Base-by-base conservation (phyloP, 2,888 invertebrate genomes). In the Macropis europaea region DNA sequence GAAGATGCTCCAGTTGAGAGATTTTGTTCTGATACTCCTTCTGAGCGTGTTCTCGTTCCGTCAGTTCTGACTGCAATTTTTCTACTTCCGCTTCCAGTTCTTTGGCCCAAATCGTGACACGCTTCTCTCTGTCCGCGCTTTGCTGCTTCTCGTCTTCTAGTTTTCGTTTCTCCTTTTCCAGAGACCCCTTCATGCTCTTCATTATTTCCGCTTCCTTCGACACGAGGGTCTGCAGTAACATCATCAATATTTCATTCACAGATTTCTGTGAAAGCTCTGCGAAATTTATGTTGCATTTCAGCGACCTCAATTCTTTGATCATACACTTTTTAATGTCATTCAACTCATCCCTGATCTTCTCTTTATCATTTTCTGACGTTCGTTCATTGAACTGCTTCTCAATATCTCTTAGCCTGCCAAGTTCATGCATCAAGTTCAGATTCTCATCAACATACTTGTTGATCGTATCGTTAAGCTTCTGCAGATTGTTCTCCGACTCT, bases 401-500 rank as follows among this genome's bases (percentile, higher is more conserved):
- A 4, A 73, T 22, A 2, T 38, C 38, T 1, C 45, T 17, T 45
- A 77, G 32, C 77, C 77, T 81, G 84, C 88, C 80, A n/a, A 91
- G 71, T 76, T 91, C 89, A 72, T 89, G 88, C 66, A 89, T 91
- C 2, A 93, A 86, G 28, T 86, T 82, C 52, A 93, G 92, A 15
- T 88, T 89, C 74, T 93, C 93, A 3, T 47, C 53, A 1, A 70
- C 43, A 15, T 43, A 76, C 40, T 69, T 71, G 3, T 57, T 71
- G 13, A 83, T 26, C 2, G 71, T 75, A 0, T 71, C 76, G 1
- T 66, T 66, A 3, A 80, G 19, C 30, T 69, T 56, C 6, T 66
- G 38, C 11, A 75, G 1, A 61, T 62, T 73, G 9, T 13, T 53
- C 47, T 81, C 77, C 4, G 42, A 63, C 34, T 75, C 67, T 32